These are phyloP conservation scores for Poeciliopsis presidionis DNA, from an alignment of 2,797 vertebrate genomes.

Conservation along the genomic window DNA sequence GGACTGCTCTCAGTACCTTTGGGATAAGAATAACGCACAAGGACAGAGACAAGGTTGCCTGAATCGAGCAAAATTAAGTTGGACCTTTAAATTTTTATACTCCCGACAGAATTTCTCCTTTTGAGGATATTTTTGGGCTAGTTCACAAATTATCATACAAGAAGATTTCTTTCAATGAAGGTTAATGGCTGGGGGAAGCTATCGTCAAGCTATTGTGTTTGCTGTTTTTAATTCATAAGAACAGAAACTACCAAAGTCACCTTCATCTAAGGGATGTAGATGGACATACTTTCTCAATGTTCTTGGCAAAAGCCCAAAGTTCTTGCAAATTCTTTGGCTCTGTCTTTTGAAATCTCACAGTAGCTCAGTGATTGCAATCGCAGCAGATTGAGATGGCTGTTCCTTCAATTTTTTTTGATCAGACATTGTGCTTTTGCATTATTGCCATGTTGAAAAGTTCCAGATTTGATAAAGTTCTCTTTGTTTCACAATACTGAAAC, in stretches of 20 bases:
- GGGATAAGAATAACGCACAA: slow-evolving; percentile 5
- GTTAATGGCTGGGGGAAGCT: not conserved
- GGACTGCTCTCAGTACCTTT: slow-evolving; percentile 88
- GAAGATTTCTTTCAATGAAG: not conserved
- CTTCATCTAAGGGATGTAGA: not conserved
- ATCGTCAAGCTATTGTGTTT: not conserved
- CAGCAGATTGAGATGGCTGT: not conserved
- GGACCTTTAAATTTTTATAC: not conserved
- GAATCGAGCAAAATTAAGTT: not conserved
- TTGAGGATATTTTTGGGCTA: not conserved
- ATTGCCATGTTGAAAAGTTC: not conserved
- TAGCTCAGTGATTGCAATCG: not conserved
- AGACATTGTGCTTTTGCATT: not conserved
- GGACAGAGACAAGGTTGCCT: not conserved
- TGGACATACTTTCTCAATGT: not conserved
- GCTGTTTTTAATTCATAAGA: not conserved
- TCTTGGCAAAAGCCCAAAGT: not conserved
- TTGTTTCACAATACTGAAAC: not conserved
- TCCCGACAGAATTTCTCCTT: not conserved
- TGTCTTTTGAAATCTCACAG: not conserved
- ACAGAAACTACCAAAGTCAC: not conserved
- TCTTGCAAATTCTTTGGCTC: not conserved
- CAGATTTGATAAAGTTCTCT: not conserved
- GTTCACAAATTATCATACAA: not conserved
- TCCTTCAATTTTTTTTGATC: too few species aligned